phyloP scores from a whole-genome alignment of 30 jellyfish, hydroid and myxozoan species.

The Pseudorhiza aurosa region DNA sequence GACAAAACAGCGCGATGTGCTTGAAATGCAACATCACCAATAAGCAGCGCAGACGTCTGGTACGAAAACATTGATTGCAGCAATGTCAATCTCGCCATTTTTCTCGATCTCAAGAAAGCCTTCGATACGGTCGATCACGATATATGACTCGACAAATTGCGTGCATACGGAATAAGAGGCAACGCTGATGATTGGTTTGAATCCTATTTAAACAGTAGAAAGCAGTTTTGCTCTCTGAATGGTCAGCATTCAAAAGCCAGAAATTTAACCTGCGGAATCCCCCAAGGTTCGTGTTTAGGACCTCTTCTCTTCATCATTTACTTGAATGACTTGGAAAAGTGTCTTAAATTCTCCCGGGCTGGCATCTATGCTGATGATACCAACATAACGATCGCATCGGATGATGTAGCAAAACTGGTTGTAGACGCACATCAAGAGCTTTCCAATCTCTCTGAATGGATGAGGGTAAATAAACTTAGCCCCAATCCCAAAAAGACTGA shows the following conservation, averaged over 20 bases:
- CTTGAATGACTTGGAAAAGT: constrained; percentile 27
- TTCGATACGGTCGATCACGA: constrained; percentile 21
- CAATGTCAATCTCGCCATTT: too few species aligned
- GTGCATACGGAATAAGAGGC: constrained; percentile 6
- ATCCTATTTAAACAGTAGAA: constrained; percentile 11
- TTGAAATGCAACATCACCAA: too few species aligned
- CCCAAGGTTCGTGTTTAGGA: constrained; percentile 40
- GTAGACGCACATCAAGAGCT: constrained; percentile 8
- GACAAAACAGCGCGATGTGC: too few species aligned
- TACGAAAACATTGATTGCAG: constrained; percentile 1
- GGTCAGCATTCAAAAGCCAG: constrained; percentile 29
- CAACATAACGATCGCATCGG: constrained; percentile 11
- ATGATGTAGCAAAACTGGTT: constrained; percentile 1
- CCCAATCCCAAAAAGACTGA: constrained; percentile 39
- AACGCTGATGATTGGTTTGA: constrained; percentile 1
- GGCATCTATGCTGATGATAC: constrained; percentile 20
- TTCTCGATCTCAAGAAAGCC: too few species aligned
- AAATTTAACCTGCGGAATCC: constrained; percentile 33
- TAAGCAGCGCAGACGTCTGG: too few species aligned
- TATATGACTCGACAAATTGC: constrained; percentile 4
- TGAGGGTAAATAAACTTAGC: constrained; percentile 22
- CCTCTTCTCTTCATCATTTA: constrained; percentile 23
- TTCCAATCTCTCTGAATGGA: constrained; percentile 11
- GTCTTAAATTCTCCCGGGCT: constrained; percentile 6
- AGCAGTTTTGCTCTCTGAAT: not conserved